Percentiles rank a stretch among this genome's conserved stretches.
Evolutionary conservation across 1,140 invertebrate genomes (phyloP).

Genomic region (Temnothorax longispinosus): DNA sequence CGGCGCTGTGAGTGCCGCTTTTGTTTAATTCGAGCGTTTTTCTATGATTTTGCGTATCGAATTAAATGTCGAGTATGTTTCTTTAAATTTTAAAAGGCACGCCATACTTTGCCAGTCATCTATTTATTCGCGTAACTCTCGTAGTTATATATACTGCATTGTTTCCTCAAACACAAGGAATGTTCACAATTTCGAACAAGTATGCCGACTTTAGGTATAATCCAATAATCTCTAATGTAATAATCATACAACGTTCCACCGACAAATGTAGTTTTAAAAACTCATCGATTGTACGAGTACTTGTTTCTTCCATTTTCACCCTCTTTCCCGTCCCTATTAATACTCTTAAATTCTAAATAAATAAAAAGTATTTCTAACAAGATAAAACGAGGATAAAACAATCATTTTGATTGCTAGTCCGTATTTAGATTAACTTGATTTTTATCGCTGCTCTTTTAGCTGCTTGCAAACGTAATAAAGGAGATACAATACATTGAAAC

Average conservation of each 20-base stretch:
- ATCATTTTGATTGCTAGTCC: neutral
- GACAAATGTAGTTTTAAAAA: neutral
- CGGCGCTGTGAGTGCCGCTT: neutral
- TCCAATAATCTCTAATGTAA: constrained; percentile 12
- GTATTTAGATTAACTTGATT: neutral
- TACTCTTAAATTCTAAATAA: neutral
- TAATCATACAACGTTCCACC: neutral
- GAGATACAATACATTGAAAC: neutral
- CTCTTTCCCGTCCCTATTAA: neutral
- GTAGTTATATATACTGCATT: neutral
- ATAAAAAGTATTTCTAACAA: neutral
- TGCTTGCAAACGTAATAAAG: neutral
- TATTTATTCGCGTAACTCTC: neutral
- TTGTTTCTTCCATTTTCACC: neutral
- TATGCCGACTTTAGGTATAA: neutral
- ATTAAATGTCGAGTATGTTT: neutral
- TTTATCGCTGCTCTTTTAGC: neutral
- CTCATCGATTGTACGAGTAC: neutral
- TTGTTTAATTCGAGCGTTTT: neutral
- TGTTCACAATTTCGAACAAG: constrained; percentile 2
- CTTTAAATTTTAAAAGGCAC: neutral
- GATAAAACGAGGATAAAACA: neutral
- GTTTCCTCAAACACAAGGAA: neutral
- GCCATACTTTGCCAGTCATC: neutral
- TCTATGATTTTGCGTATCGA: neutral